Base-by-base conservation (phyloP, 2,797 vertebrate species). In the Falco rusticolus region DNA sequence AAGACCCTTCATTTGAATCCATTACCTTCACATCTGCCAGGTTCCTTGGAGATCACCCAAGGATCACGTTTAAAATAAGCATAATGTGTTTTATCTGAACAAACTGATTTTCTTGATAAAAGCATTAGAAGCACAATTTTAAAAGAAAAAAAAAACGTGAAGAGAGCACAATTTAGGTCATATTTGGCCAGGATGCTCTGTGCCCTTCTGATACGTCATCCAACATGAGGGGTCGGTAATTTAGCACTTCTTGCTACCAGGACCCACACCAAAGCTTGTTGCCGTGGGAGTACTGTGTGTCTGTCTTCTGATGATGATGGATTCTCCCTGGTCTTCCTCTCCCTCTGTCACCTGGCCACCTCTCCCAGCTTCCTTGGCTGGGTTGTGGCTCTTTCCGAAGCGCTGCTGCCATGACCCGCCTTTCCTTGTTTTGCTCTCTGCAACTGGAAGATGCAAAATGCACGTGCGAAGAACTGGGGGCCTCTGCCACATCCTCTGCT, bases 101-200 rank as follows among this genome's bases (percentile, higher is more conserved):
- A 64, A 89, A 80, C 60, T 85, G 60, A 21, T 96, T 92, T 66
- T 87, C 89, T 57, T 37, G 34, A 83, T 76, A 66, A 79, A 82
- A 92, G n/a, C 53, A 48, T 60, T 64, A 85, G 31, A 64, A 92
- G 56, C 24, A 53, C 81, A 57, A 16, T 64, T 90, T 95, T 28
- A 83, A 80, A 77, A 68, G 83, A 75, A 82, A 77, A 80, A n/a
- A n/a, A 69, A 72, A 83, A 16, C 16, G 41, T 85, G 25, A 65
- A 41, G 54, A 69, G 50, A 84, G 60, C 54, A 50, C 31, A 60
- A 6, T 70, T 76, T 37, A 89, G 45, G 18, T 90, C 71, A 39
- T 68, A 16, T 85, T 93, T 96, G 92, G 75, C 81, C 31, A 8
- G 43, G 61, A 56, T 87, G 14, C 53, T 65, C 59, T 56, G 34